A percentile compares a stretch with the other conserved stretches of the same genome.
These are phyloP conservation scores for Hydroisotoma schaefferi DNA, from an alignment of 2,888 invertebrate genomes.

Conservation along the genomic window DNA sequence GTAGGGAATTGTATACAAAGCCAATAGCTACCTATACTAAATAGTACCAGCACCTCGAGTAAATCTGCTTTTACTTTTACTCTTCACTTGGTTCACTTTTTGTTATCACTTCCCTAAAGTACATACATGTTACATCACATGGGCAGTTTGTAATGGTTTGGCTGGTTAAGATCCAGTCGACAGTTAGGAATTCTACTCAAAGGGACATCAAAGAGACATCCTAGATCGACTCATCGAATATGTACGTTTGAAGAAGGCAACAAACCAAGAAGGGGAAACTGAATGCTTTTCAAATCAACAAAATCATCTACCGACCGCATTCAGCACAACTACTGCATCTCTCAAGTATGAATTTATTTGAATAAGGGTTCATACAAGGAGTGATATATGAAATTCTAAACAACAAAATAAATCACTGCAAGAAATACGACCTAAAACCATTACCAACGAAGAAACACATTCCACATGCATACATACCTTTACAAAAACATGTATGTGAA, in stretches of 20 bases:
- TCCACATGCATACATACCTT: background rate
- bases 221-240: constrained; percentile 20
- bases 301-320: constrained; percentile 15
- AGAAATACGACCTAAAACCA: too few relatives aligned
- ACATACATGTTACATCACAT: too few relatives aligned
- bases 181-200: constrained; percentile 45
- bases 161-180: constrained; percentile 37
- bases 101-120: constrained; percentile 1
- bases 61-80: background rate
- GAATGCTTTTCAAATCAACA: constrained; percentile 29
- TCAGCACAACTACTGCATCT: background rate
- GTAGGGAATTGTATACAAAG: background rate
- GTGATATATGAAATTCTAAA: constrained; percentile 6
- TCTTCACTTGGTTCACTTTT: too few relatives aligned
- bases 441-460: background rate
- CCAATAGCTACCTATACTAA: constrained; percentile 1
- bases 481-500: too few relatives aligned
- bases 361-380: background rate
- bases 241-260: constrained; percentile 8
- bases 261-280: constrained; percentile 28
- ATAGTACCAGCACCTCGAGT: too few relatives aligned
- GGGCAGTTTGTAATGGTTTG: too few relatives aligned
- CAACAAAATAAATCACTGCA: too few relatives aligned
- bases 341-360: background rate
- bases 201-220: constrained; percentile 47